Evolutionary conservation across 1,140 invertebrate genomes (phyloP), one percentile per base, ranked within the genome.

Genomic region (Drosophila funebris): DNA sequence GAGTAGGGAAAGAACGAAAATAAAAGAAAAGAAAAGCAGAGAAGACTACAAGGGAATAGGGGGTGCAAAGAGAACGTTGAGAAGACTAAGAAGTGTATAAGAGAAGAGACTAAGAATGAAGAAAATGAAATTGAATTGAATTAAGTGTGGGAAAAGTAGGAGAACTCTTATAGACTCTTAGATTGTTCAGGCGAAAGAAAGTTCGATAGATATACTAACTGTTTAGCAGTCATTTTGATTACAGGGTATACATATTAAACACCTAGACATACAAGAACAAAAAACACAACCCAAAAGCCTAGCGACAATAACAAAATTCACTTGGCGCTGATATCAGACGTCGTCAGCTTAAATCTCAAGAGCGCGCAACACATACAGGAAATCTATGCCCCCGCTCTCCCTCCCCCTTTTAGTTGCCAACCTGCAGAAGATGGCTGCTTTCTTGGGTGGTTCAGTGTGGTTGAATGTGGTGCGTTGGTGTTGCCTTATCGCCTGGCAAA

Each of bases 331-430:
- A 50, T 76, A 76, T 67, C 73, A 70, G 54, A 39, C 4, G 27
- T 54, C 27, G 48, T 57, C 27, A 16, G 9, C 70, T 84, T 81
- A 85, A 82, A 87, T 78, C 76, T 77, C 77, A 75, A 80, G 69
- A 79, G 68, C 58, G 29, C 37, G 36, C 48, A 58, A 58, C 54
- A 46, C 60, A 48, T 14, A 68, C 52, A 53, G 43, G 44, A 61
- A 61, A 61, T 37, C 27, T 43, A 36, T 27, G 11, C 13, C 20
- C 41, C 13, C 54, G 18, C 8, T 0, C 27, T 13, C 14, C 20
- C 9, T 14, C 24, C 3, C 16, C 7, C 14, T 13, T 8, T 14
- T 11, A 60, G 44, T 27, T 48, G 20, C 41, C n/a, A n/a, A n/a
- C n/a, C n/a, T n/a, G n/a, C n/a, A n/a, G n/a, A n/a, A n/a, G 67